Percentiles rank a stretch among this genome's conserved stretches.
Evolutionary conservation across 1,140 invertebrate genomes (phyloP).

Genomic region (Aphis gossypii): DNA sequence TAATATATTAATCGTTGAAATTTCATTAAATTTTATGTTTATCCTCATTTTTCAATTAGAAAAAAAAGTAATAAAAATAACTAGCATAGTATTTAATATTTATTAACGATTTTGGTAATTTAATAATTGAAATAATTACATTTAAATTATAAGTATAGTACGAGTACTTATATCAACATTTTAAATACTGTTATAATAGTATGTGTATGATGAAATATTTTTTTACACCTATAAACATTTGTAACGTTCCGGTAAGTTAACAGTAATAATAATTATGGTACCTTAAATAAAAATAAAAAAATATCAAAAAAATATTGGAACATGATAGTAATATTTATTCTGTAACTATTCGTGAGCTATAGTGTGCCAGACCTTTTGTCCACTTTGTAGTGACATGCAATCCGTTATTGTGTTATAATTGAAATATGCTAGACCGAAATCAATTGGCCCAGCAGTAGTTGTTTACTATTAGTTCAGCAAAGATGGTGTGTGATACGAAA

Average conservation of each 20-base stretch:
- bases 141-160: too few species aligned
- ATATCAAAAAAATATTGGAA: not conserved
- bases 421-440: slow-evolving; percentile 23
- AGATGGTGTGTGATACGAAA: slow-evolving; percentile 36
- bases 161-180: not conserved
- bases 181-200: not conserved
- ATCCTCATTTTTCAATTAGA: not conserved
- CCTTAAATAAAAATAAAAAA: not conserved
- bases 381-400: not conserved
- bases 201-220: not conserved
- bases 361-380: not conserved
- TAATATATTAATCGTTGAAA: not conserved
- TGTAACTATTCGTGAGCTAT: not conserved
- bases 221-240: not conserved
- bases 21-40: not conserved
- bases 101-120: not conserved
- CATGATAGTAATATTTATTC: not conserved
- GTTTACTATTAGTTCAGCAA: slow-evolving; percentile 10
- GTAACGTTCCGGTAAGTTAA: not conserved
- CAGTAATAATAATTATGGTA: not conserved
- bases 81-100: not conserved
- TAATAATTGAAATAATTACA: not conserved
- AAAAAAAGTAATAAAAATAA: not conserved
- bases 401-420: not conserved
- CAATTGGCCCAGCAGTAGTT: slow-evolving; percentile 32